Evolutionary conservation across 2,797 vertebrate genomes (phyloP).

Genomic region (Spinibarbus caldwelli): DNA sequence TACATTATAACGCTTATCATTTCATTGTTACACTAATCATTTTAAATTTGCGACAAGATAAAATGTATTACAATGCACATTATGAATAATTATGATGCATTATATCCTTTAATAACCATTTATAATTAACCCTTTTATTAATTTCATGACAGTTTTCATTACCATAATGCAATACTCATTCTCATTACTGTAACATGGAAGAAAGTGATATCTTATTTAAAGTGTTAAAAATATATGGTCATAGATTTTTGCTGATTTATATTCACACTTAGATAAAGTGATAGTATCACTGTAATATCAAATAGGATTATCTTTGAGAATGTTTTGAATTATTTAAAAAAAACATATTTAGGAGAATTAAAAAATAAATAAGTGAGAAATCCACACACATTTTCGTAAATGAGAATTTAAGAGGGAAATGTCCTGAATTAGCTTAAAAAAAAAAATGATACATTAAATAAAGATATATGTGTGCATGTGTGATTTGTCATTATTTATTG

Average conservation of each 20-base stretch:
- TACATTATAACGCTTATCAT: too few relatives aligned
- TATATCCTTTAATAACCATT: too few relatives aligned
- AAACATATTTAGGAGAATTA: background rate
- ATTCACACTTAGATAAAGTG: background rate
- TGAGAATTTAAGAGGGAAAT: too few relatives aligned
- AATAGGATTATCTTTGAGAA: background rate
- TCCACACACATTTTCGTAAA: too few relatives aligned
- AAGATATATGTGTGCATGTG: background rate
- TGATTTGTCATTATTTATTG: slow-evolving; percentile 24
- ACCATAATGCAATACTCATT: background rate
- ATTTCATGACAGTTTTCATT: background rate
- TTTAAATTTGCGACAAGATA: too few relatives aligned
- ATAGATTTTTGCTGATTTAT: background rate
- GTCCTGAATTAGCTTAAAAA: background rate
- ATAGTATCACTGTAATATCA: background rate
- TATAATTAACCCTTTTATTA: too few relatives aligned
- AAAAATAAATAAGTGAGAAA: too few relatives aligned
- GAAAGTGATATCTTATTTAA: background rate
- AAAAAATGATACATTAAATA: background rate
- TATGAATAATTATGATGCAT: too few relatives aligned
- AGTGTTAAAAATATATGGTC: background rate
- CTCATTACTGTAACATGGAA: background rate
- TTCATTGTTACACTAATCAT: too few relatives aligned
- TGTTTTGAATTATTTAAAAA: background rate
- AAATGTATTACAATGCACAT: too few relatives aligned